phyloP scores from a whole-genome alignment of 2,113 vertebrate species.

The Okapia johnstoni region DNA sequence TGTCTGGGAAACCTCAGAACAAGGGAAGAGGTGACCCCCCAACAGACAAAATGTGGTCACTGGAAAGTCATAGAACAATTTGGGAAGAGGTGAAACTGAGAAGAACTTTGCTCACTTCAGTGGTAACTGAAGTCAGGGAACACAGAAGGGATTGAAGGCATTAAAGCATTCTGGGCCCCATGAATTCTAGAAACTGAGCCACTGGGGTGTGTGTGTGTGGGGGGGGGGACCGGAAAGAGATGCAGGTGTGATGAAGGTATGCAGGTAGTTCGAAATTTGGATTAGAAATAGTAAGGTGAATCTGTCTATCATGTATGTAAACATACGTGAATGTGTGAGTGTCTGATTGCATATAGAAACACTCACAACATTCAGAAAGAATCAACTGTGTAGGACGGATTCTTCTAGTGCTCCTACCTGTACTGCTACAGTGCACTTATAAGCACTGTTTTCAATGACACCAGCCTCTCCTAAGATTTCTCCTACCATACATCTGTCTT shows the following conservation, averaged over 20 bases:
- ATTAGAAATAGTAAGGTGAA: neutral
- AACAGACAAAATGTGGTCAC: neutral
- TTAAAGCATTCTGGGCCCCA: neutral
- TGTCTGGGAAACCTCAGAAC: neutral
- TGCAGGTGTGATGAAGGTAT: neutral
- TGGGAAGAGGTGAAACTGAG: neutral
- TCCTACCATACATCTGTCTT: neutral
- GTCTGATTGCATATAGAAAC: neutral
- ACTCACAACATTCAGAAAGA: neutral
- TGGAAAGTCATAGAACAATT: neutral
- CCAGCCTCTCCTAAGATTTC: neutral
- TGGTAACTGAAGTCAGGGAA: neutral
- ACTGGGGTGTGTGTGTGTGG: too few species aligned
- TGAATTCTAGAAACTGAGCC: neutral
- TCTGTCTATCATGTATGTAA: neutral
- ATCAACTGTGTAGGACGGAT: neutral
- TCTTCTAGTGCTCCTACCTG: neutral
- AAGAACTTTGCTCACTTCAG: neutral
- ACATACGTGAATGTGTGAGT: neutral
- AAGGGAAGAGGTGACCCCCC: neutral
- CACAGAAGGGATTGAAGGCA: neutral
- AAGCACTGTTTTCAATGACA: neutral
- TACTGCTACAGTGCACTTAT: neutral
- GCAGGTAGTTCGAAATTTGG: neutral
- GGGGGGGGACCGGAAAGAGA: fast-evolving